These are phyloP conservation scores for Lasioglossum oenotherae DNA, from an alignment of 2,888 invertebrate genomes.

Conservation along the genomic window DNA sequence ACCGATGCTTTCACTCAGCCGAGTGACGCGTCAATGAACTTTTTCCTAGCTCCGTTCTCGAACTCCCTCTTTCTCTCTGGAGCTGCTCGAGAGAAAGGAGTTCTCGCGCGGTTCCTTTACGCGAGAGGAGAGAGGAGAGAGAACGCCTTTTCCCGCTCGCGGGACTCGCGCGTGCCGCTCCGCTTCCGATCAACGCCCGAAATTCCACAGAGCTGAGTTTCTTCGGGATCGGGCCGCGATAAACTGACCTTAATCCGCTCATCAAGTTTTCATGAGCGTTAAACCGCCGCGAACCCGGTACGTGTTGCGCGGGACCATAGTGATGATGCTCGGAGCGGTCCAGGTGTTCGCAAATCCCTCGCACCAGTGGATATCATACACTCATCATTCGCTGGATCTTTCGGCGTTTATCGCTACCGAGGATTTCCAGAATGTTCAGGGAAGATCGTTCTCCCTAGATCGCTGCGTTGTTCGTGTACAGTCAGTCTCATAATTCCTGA, in stretches of 20 bases:
- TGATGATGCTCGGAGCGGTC: background rate
- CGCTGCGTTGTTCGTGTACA: no score
- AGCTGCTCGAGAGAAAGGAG: background rate
- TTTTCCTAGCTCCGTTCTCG: constrained; percentile 10
- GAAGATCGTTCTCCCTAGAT: background rate
- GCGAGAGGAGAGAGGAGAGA: background rate
- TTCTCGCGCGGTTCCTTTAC: background rate
- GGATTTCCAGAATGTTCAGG: background rate
- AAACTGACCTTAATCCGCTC: constrained; percentile 57
- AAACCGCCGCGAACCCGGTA: constrained; percentile 14
- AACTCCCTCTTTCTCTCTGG: background rate
- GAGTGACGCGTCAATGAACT: constrained; percentile 25
- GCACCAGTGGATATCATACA: background rate
- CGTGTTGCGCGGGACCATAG: constrained; percentile 21
- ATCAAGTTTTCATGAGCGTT: constrained; percentile 54
- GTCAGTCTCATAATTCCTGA: no score
- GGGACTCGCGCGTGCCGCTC: background rate
- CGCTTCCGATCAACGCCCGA: constrained; percentile 6
- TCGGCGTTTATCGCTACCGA: background rate
- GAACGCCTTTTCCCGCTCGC: constrained; percentile 1
- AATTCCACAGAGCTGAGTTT: constrained; percentile 21
- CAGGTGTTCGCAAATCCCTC: background rate
- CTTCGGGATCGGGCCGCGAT: constrained; percentile 24
- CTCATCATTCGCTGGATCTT: background rate
- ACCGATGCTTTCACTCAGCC: constrained; percentile 40